Evolutionary conservation across 2,888 invertebrate species (phyloP), one percentile per base, ranked within the genome.

Genomic region (Phalera bucephala): DNA sequence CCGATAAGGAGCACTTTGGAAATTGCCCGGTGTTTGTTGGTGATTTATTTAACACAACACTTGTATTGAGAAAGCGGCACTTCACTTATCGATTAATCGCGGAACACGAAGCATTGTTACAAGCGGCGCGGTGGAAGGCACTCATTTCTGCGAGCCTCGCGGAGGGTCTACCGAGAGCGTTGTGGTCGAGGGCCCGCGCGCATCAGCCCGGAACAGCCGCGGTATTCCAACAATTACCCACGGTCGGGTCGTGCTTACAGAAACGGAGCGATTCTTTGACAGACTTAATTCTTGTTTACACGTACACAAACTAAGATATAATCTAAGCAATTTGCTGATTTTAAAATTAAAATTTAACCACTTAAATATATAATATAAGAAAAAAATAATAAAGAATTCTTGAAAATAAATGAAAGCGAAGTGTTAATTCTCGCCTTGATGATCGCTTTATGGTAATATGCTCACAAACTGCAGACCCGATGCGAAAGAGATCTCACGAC

Each of bases 141-240:
- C 72, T 72, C 79, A 78, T 80, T 76, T 78, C 81, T 81, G 83
- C 80, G 79, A 81, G 78, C 56, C 65, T 66, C 79, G 73, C 72
- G 56, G 82, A 82, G 81, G 85, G 85, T 76, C 77, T 75, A 70
- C 69, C 52, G 68, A 57, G 69, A 70, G 65, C 81, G 81, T 70
- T 64, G 73, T 82, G 82, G 77, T 80, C 79, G 82, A 84, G 85
- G 83, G 84, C 84, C 77, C 80, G 76, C 72, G 85, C 63, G 66
- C 86, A 85, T 55, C 86, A 84, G 86, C 69, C 81, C 88, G 88
- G 72, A 80, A 88, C 87, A 82, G 68, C 73, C 77, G 77, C 73
- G 71, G 77, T 82, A 80, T 80, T 75, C 82, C 80, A 72, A 72
- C 86, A 83, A 88, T 87, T 86, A 87, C 85, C 80, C 83, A 81